These are phyloP conservation scores for Siderastrea radians DNA, from an alignment of 92 coral and sea anemone species.

Conservation along the genomic window DNA sequence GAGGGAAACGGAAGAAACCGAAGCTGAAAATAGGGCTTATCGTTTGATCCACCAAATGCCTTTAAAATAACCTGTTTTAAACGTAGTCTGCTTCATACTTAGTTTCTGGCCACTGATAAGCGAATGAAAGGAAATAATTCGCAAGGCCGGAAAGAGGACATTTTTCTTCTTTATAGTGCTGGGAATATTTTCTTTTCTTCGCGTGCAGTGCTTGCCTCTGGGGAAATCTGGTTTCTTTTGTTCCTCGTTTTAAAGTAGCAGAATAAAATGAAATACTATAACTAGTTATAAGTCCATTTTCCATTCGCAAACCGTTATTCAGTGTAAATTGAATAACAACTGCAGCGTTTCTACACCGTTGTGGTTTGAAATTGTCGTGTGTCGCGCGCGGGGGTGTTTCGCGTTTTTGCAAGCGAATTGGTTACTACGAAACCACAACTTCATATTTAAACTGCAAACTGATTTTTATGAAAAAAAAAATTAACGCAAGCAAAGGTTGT, in stretches of 20 bases:
- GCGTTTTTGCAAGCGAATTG: slow-evolving; percentile 1
- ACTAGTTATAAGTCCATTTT: background rate
- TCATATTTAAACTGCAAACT: background rate
- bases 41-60: too few species aligned
- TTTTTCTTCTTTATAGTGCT: too few species aligned
- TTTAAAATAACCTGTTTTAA: background rate
- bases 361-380: background rate
- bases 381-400: background rate
- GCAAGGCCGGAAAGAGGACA: background rate
- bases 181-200: background rate
- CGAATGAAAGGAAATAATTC: background rate
- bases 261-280: background rate
- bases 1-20: too few species aligned
- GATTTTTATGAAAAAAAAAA: background rate
- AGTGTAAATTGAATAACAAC: background rate
- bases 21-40: too few species aligned
- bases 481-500: background rate
- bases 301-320: background rate
- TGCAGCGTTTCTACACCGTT: background rate
- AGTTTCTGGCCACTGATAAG: background rate
- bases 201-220: background rate
- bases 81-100: background rate
- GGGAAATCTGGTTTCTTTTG: background rate
- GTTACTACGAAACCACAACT: slow-evolving; percentile 31
- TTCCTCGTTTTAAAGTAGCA: background rate